Percentiles rank a stretch among this genome's conserved stretches.
phyloP scores from a whole-genome alignment of 2,113 vertebrate genomes.

The Toxostoma redivivum region DNA sequence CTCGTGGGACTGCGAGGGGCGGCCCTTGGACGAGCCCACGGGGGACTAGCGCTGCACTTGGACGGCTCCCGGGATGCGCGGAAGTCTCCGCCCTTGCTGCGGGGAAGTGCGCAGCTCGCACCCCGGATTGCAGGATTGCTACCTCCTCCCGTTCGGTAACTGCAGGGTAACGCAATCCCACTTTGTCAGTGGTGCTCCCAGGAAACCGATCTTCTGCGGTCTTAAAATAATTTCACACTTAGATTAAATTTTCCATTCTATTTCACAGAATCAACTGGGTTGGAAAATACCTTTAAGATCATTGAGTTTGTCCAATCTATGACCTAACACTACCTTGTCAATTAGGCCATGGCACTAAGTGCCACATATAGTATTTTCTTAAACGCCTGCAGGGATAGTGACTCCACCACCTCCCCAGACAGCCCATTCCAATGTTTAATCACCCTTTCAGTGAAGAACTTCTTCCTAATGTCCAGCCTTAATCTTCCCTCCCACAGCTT shows the following conservation, averaged over 20 bases:
- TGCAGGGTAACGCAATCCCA: rapidly evolving
- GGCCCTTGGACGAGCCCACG: not conserved
- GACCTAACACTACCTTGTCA: not conserved
- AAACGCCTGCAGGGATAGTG: not conserved
- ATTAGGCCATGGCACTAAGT: not conserved
- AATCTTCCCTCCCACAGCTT: not conserved
- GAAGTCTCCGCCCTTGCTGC: not conserved
- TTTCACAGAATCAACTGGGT: not conserved
- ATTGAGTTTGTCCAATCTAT: not conserved
- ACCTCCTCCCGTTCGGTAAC: rapidly evolving
- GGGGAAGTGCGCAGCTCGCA: too few species aligned
- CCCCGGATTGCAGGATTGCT: rapidly evolving
- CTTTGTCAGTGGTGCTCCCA: too few species aligned
- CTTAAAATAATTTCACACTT: not conserved
- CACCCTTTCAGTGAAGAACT: not conserved
- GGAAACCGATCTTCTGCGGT: rapidly evolving
- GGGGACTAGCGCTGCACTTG: rapidly evolving
- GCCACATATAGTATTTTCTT: not conserved
- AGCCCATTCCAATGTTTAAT: not conserved
- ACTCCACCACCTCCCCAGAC: not conserved
- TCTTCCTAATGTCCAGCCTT: not conserved
- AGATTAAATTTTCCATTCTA: not conserved
- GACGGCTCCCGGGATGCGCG: not conserved
- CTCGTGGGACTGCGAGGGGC: not conserved
- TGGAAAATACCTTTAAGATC: not conserved